These are phyloP conservation scores for Microdon myrmicae DNA, from an alignment of 2,888 invertebrate species.

Conservation along the genomic window DNA sequence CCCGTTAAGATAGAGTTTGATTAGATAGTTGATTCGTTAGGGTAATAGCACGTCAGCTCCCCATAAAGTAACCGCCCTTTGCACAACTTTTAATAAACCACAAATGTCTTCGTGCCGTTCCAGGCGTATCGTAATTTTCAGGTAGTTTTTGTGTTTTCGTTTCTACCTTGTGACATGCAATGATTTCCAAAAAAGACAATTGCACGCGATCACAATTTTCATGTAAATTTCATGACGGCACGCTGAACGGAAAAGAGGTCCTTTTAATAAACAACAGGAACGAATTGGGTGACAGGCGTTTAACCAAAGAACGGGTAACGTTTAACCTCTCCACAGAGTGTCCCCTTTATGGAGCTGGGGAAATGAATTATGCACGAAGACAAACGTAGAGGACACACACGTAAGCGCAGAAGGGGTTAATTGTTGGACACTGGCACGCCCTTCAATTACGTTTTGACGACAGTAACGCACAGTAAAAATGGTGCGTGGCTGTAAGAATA, in stretches of 20 bases:
- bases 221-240: constrained; percentile 39
- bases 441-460: constrained; percentile 42
- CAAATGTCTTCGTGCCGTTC: constrained; percentile 3
- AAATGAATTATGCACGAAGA: too few species aligned
- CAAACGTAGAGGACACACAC: too few species aligned
- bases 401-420: constrained; percentile 50
- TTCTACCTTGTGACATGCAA: constrained; percentile 29
- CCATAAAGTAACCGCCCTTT: too few species aligned
- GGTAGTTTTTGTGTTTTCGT: constrained; percentile 20
- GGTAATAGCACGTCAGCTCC: too few species aligned
- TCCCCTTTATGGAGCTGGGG: constrained; percentile 1
- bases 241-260: constrained; percentile 21
- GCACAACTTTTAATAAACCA: neutral
- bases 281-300: constrained; percentile 43
- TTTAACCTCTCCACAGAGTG: constrained; percentile 30
- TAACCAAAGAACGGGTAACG: constrained; percentile 35
- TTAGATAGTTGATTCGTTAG: too few species aligned
- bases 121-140: constrained; percentile 39
- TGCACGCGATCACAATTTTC: constrained; percentile 39
- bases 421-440: constrained; percentile 42
- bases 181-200: constrained; percentile 28
- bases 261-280: constrained; percentile 35
- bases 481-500: too few species aligned
- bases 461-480: constrained; percentile 33
- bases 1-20: too few species aligned